Evolutionary conservation across 2,797 vertebrate species (phyloP).

Genomic region (Urophycis tenuis): DNA sequence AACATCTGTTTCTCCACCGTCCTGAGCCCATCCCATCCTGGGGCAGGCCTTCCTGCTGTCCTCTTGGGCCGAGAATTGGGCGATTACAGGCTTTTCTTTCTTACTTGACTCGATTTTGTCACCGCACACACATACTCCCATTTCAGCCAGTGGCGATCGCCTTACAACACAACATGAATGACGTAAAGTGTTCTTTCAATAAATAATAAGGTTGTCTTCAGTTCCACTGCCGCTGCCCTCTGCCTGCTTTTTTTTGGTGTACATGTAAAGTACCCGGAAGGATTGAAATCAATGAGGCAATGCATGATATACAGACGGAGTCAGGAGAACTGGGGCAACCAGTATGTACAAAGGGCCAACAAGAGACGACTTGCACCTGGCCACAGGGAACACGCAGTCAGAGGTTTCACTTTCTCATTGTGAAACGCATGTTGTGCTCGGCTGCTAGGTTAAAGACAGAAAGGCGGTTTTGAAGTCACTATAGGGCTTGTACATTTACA

Average conservation of each 20-base stretch:
- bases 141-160: not conserved
- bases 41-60: constrained; percentile 12
- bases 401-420: too few relatives aligned
- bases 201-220: not conserved
- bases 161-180: not conserved
- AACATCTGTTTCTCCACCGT: constrained; percentile 18
- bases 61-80: too few relatives aligned
- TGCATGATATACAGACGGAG: not conserved
- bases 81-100: not conserved
- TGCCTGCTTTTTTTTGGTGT: too few relatives aligned
- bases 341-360: too few relatives aligned
- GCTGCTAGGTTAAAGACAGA: too few relatives aligned
- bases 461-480: too few relatives aligned
- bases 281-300: not conserved
- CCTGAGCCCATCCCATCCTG: constrained; percentile 9
- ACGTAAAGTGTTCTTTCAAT: not conserved
- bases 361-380: too few relatives aligned
- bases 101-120: not conserved
- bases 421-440: too few relatives aligned
- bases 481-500: too few relatives aligned
- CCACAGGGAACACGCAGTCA: too few relatives aligned
- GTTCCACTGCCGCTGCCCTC: not conserved
- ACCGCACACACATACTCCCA: constrained; percentile 4
- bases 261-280: not conserved
- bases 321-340: not conserved